phyloP scores from a whole-genome alignment of 2,113 vertebrate species.

The Diglossa brunneiventris region DNA sequence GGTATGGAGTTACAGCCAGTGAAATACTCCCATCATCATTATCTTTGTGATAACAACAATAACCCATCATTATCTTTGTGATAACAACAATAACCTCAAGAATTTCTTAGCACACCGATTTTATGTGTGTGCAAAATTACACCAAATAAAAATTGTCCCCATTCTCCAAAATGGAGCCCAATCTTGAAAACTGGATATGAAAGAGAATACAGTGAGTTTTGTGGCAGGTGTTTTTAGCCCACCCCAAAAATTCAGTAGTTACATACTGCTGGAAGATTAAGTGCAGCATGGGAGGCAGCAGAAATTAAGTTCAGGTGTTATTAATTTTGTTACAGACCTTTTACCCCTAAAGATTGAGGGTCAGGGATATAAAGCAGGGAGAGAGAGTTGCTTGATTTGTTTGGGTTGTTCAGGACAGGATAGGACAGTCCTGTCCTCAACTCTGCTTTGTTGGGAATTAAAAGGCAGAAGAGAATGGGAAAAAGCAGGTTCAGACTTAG shows the following conservation, averaged over 20 bases:
- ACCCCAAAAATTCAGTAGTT: neutral
- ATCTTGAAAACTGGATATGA: neutral
- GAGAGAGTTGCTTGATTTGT: neutral
- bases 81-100: neutral
- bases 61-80: neutral
- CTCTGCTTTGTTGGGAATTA: neutral
- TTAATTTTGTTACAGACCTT: neutral
- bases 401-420: neutral
- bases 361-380: neutral
- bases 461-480: neutral
- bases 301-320: neutral
- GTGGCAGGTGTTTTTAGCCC: neutral
- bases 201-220: neutral
- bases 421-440: neutral
- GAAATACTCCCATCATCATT: neutral
- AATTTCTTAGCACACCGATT: neutral
- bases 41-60: neutral
- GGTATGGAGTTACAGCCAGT: accelerated
- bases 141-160: neutral
- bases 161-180: neutral
- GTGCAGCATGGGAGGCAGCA: neutral
- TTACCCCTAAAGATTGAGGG: neutral
- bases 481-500: neutral
- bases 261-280: neutral
- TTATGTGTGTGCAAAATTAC: neutral